Evolutionary conservation across 1,140 invertebrate genomes (phyloP).

Genomic region (Patella vulgata): DNA sequence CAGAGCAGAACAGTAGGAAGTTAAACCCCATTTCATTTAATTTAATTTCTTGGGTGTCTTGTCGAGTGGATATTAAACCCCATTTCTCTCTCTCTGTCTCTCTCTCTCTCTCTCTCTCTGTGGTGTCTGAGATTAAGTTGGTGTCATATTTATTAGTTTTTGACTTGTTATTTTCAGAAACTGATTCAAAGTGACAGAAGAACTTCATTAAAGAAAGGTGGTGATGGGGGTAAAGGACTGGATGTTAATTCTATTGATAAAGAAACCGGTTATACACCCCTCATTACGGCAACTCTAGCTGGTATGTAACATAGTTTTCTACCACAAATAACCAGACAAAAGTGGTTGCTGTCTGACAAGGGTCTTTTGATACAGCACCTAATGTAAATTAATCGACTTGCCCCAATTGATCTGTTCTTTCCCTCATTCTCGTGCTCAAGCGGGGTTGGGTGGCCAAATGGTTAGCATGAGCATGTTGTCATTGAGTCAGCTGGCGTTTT

Average conservation of each 20-base stretch:
- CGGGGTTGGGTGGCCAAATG: not conserved
- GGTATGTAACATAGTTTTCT: conserved; percentile 33
- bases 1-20: too few species aligned
- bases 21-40: too few species aligned
- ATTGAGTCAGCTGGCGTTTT: too few species aligned
- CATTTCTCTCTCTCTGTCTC: too few species aligned
- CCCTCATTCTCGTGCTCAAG: not conserved
- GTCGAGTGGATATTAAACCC: too few species aligned
- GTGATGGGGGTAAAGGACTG: conserved; percentile 32
- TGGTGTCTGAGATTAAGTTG: too few species aligned
- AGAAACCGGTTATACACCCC: conserved; percentile 50
- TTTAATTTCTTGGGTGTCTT: too few species aligned
- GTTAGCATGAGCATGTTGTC: not conserved
- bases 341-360: too few species aligned
- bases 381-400: not conserved
- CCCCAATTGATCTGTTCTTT: not conserved
- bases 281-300: conserved; percentile 50
- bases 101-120: too few species aligned
- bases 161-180: conserved; percentile 28
- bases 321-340: too few species aligned
- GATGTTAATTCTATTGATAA: conserved; percentile 50
- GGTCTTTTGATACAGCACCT: not conserved
- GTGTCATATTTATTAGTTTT: not conserved
- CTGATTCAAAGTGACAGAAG: conserved; percentile 22
- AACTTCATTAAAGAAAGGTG: conserved; percentile 15